Evolutionary conservation across 2,888 invertebrate genomes (phyloP).

Genomic region (Spodoptera exigua): DNA sequence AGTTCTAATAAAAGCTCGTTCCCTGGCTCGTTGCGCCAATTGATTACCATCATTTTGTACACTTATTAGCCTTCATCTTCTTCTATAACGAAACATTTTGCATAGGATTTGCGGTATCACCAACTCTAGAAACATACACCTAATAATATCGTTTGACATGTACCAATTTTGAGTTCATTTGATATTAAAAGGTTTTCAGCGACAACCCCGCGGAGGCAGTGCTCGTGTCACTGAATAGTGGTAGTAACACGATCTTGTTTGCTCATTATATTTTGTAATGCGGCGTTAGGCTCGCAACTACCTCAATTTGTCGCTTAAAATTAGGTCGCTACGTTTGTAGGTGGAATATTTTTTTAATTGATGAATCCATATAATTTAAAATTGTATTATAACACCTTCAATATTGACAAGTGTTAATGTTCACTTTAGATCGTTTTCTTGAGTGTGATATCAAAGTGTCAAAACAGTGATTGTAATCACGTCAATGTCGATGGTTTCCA

Average conservation of each 20-base stretch:
- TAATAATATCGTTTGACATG: conserved; percentile 87
- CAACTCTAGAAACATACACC: conserved; percentile 63
- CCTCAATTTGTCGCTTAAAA: conserved; percentile 38
- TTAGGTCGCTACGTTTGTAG: conserved; percentile 25
- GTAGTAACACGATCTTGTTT: conserved; percentile 53
- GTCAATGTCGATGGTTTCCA: too few species aligned
- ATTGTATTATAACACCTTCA: too few species aligned
- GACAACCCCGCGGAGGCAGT: conserved; percentile 55
- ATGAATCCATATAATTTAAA: too few species aligned
- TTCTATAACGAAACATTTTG: too few species aligned
- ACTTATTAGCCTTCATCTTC: too few species aligned
- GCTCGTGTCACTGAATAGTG: conserved; percentile 52
- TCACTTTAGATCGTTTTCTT: too few species aligned
- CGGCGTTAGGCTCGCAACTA: conserved; percentile 38
- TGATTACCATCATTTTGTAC: too few species aligned
- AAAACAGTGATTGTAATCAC: not conserved
- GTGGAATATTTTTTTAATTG: conserved; percentile 10
- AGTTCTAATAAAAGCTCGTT: too few species aligned
- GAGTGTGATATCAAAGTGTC: not conserved
- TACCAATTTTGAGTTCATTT: conserved; percentile 89
- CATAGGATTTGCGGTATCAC: conserved; percentile 35
- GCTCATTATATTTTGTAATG: conserved; percentile 50
- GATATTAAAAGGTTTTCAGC: conserved; percentile 88
- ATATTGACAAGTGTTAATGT: too few species aligned
- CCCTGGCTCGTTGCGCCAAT: too few species aligned